phyloP scores from a whole-genome alignment of 2,888 invertebrate genomes.

The Calameuta idolon region DNA sequence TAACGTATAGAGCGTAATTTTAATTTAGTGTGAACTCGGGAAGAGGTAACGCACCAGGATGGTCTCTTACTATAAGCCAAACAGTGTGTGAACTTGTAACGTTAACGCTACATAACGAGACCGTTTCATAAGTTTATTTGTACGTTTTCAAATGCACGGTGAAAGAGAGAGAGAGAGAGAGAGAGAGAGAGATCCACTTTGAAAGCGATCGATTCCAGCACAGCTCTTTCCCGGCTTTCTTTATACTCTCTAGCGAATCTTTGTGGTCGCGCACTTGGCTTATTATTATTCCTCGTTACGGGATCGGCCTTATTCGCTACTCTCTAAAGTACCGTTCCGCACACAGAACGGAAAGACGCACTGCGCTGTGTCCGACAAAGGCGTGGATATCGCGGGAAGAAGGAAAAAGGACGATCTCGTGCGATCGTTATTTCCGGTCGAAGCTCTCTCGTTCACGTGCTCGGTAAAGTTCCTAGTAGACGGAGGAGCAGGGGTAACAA shows the following conservation, averaged over 20 bases:
- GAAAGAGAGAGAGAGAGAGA: neutral
- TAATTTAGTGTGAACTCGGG: neutral
- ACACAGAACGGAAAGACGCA: neutral
- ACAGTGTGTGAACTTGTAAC: neutral
- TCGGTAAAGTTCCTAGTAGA: neutral
- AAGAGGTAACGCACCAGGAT: neutral
- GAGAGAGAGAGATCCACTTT: neutral
- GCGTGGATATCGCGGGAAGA: neutral
- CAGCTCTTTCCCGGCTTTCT: conserved; percentile 1
- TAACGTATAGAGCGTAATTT: neutral
- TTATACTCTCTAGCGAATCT: conserved; percentile 5
- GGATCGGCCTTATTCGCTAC: conserved; percentile 3
- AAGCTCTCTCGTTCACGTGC: neutral
- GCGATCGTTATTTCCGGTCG: neutral
- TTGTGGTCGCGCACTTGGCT: conserved; percentile 5
- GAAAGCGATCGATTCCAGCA: neutral
- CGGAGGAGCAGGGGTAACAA: neutral
- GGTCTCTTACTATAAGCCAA: neutral
- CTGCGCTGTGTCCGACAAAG: neutral
- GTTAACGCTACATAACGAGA: neutral
- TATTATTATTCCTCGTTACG: conserved; percentile 9
- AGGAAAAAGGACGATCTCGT: neutral
- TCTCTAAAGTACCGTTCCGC: conserved; percentile 6
- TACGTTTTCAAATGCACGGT: neutral
- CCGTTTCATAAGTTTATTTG: neutral